These are phyloP conservation scores for Halcyon senegalensis DNA, from an alignment of 2,113 vertebrate species.

Conservation along the genomic window DNA sequence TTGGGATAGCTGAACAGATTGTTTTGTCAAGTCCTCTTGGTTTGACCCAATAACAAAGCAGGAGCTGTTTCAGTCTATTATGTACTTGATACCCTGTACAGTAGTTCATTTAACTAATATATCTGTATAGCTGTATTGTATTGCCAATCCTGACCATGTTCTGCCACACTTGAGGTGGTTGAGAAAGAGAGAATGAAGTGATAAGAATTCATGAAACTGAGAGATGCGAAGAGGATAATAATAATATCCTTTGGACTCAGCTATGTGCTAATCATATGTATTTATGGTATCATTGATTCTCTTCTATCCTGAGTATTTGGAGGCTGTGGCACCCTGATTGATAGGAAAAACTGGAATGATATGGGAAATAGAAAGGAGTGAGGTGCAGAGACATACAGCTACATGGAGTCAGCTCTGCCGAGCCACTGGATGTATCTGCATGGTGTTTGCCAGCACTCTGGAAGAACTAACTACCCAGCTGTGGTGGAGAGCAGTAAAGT, in stretches of 20 bases:
- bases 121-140: neutral
- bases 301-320: conserved; percentile 59
- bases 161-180: neutral
- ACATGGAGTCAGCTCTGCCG: conserved; percentile 24
- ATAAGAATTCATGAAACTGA: neutral
- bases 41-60: neutral
- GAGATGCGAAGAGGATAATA: neutral
- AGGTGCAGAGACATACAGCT: conserved; percentile 44
- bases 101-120: neutral
- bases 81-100: neutral
- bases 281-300: conserved; percentile 12
- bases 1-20: neutral
- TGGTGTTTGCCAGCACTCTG: conserved; percentile 39
- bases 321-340: conserved; percentile 32
- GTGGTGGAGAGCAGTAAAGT: conserved; percentile 31
- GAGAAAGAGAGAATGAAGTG: neutral
- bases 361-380: conserved; percentile 46
- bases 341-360: conserved; percentile 35
- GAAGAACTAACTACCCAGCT: conserved; percentile 40
- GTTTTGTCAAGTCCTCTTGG: neutral
- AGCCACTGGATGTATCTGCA: conserved; percentile 35
- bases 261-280: neutral
- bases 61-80: neutral
- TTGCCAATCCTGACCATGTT: neutral
- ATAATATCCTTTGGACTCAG: neutral